phyloP scores from a whole-genome alignment of 2,888 invertebrate genomes.

The Oscheius sp. region DNA sequence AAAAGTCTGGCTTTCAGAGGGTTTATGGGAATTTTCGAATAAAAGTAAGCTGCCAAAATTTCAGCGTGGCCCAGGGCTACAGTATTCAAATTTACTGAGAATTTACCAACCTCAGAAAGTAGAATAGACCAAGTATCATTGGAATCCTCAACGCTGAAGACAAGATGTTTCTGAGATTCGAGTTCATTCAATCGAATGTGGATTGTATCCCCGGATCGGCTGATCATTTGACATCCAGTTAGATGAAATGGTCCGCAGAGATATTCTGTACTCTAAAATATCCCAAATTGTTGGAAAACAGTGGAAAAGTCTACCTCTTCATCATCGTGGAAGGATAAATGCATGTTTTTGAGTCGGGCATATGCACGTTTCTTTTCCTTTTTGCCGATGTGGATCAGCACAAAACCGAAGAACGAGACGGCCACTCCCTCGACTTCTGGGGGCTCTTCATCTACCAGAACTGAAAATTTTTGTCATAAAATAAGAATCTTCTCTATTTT shows the following conservation, averaged over 20 bases:
- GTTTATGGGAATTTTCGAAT: neutral
- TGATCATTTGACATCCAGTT: slow-evolving; percentile 32
- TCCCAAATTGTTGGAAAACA: neutral
- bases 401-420: slow-evolving; percentile 37
- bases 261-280: slow-evolving; percentile 31
- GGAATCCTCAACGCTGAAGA: slow-evolving; percentile 56
- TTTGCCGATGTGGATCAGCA: slow-evolving; percentile 33
- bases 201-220: slow-evolving; percentile 13
- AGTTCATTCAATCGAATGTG: slow-evolving; percentile 32
- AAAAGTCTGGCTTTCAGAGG: neutral
- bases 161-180: slow-evolving; percentile 30
- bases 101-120: slow-evolving; percentile 47
- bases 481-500: no score
- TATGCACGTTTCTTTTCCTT: slow-evolving; percentile 40
- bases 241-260: slow-evolving; percentile 36
- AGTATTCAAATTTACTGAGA: neutral
- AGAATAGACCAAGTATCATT: slow-evolving; percentile 54
- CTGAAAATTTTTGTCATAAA: neutral
- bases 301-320: slow-evolving; percentile 53
- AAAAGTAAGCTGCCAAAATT: no score
- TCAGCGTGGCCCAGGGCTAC: neutral
- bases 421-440: slow-evolving; percentile 30
- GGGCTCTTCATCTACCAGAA: neutral
- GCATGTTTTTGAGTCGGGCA: slow-evolving; percentile 57
- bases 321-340: slow-evolving; percentile 61